Evolutionary conservation across 2,113 vertebrate genomes (phyloP), one percentile per base, ranked within the genome.

Genomic region (Notarius quadriscutis): DNA sequence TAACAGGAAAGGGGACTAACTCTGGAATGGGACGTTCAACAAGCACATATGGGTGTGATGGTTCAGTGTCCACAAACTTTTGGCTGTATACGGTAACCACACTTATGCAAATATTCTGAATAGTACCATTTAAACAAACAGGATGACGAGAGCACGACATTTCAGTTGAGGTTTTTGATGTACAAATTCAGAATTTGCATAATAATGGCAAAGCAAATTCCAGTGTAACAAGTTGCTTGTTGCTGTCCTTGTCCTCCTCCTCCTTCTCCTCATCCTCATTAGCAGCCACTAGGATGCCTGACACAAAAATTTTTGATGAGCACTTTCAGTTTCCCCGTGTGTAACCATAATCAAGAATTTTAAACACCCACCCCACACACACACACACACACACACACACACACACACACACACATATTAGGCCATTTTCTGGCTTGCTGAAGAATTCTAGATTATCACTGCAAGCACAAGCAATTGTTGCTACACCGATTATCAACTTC

Each of bases 401-500:
- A 34, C 34, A 48, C 22, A 75, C 3, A 20, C 6, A 72, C 5
- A 74, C 50, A n/a, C 78, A 67, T 50, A 82, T 78, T 25, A 51
- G 71, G 67, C 53, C 48, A 27, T 34, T 17, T 18, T 63, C 57
- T 8, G 72, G 62, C 86, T 86, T 84, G 55, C 57, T 86, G 84
- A 74, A 48, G 80, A 74, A 18, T 17, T 69, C 65, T 80, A 80
- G 15, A 58, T 27, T 58, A 34, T 53, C 75, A n/a, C 22, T 53
- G 74, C 22, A 1, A 77, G 10, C 50, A 14, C 74, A 79, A 2
- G 77, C 48, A 12, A 77, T 77, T 55, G 25, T 55, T 18, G 25
- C 77, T 55, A 18, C 7, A 55, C 17, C n/a, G 85, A 88, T 87
- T 88, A 86, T 89, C 83, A 89, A 85, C 78, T 79, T 86, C 30